Conservation (phyloP, 2,888 invertebrate species). For the Syrphus vitripennis region DNA sequence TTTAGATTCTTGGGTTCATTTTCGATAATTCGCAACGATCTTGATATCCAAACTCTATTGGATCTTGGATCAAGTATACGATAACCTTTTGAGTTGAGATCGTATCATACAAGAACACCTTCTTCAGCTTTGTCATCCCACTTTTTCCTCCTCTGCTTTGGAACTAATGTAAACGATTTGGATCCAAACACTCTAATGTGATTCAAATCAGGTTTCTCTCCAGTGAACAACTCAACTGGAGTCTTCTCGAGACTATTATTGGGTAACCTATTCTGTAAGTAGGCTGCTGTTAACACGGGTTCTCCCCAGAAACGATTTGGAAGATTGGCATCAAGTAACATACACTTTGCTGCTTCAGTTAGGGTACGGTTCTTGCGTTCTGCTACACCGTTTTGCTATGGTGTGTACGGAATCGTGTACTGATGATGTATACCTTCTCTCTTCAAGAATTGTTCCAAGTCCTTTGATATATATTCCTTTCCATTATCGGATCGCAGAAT, state of each 20-base stretch:
- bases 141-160: conserved; percentile 13
- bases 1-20: background rate
- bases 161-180: background rate
- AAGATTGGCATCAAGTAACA: background rate
- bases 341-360: background rate
- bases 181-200: background rate
- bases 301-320: background rate
- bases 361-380: background rate
- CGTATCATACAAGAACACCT: background rate
- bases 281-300: background rate
- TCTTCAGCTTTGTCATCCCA: background rate
- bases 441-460: background rate
- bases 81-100: too few species aligned
- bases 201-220: background rate
- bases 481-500: background rate
- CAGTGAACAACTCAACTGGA: background rate
- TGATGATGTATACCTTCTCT: background rate
- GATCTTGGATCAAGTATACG: background rate
- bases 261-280: background rate
- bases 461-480: background rate
- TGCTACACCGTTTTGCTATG: background rate
- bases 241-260: background rate
- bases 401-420: background rate
- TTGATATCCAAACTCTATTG: background rate
- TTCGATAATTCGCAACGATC: background rate